Evolutionary conservation across 1,140 invertebrate genomes (phyloP).

Genomic region (Neodiprion fabricii): DNA sequence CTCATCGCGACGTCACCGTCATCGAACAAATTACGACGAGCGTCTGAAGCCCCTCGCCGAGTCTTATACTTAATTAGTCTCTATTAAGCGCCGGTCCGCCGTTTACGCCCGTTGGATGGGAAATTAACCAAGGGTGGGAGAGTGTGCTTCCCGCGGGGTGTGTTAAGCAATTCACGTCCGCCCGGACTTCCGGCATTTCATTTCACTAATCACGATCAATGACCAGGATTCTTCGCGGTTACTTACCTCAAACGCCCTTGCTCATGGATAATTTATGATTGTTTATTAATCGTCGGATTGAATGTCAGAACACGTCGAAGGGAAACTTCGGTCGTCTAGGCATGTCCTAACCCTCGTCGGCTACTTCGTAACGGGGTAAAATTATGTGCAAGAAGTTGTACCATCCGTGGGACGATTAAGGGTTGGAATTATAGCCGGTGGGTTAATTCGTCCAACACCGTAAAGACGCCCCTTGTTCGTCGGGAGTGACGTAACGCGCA

Average conservation of each 20-base stretch:
- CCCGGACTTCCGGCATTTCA: background rate
- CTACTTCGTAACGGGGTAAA: background rate
- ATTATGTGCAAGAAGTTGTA: background rate
- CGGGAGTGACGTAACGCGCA: background rate
- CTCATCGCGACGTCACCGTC: constrained; percentile 57
- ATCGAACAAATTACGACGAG: constrained; percentile 68
- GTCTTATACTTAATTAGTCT: background rate
- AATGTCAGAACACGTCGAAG: no score
- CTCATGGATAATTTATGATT: no score
- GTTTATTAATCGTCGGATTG: no score
- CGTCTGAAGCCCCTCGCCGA: constrained; percentile 44
- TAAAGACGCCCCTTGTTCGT: background rate
- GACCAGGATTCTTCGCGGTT: no score
- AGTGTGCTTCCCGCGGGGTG: background rate
- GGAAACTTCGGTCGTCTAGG: no score
- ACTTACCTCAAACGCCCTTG: no score
- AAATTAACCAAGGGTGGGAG: background rate
- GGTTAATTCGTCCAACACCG: no score
- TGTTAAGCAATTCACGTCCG: background rate
- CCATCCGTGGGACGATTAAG: background rate
- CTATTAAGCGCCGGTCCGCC: background rate
- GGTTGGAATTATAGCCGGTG: background rate
- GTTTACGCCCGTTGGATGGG: background rate
- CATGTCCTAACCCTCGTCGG: no score
- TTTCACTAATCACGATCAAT: background rate